phyloP scores from a whole-genome alignment of 2,797 vertebrate genomes.

The Galagoides demidoff region DNA sequence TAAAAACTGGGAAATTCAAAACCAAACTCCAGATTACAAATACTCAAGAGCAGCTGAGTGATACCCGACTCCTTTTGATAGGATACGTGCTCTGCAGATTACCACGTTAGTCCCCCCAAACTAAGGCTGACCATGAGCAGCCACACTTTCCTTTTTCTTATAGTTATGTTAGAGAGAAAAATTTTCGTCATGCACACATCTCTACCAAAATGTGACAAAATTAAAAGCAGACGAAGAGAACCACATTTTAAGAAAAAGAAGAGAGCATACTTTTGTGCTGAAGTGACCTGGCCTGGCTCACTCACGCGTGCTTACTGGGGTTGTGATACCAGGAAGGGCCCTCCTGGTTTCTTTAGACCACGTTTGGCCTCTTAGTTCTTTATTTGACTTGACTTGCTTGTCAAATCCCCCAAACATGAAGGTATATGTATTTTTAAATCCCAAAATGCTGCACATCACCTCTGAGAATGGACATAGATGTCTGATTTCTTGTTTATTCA shows the following conservation, averaged over 20 bases:
- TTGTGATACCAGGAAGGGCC: neutral
- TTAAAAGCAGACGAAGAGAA: conserved; percentile 26
- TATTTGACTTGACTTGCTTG: neutral
- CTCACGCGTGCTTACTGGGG: neutral
- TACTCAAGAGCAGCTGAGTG: neutral
- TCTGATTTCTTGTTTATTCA: neutral
- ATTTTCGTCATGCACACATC: neutral
- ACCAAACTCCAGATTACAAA: neutral
- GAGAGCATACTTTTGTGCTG: neutral
- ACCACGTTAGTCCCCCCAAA: neutral
- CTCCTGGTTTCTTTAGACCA: neutral
- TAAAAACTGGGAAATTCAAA: conserved; percentile 5
- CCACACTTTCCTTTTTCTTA: neutral
- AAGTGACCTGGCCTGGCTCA: neutral
- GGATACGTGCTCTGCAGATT: neutral
- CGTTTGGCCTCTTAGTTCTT: neutral
- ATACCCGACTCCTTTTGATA: neutral
- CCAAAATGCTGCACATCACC: neutral
- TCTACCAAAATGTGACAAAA: neutral
- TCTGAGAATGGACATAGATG: neutral
- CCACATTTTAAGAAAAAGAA: neutral
- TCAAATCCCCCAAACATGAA: neutral
- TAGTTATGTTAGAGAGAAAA: neutral
- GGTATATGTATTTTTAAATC: neutral
- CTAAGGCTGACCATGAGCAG: neutral